Evolutionary conservation across 1,140 invertebrate species (phyloP).

Genomic region (Babylonia areolata): DNA sequence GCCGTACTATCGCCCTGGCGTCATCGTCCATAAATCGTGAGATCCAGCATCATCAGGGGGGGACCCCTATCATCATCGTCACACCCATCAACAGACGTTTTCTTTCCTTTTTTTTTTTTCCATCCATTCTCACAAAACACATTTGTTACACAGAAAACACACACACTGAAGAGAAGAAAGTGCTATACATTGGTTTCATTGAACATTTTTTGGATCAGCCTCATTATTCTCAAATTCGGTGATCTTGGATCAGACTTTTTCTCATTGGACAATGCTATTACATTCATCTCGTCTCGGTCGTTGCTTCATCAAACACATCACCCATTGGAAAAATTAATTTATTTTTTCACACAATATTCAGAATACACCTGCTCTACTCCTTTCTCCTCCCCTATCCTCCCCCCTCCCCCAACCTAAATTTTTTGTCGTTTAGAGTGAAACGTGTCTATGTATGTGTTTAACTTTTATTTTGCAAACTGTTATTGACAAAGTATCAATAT

Average conservation of each 20-base stretch:
- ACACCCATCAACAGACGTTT: not conserved
- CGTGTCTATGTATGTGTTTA: not conserved
- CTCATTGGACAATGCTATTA: not conserved
- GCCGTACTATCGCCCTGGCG: conserved; percentile 59
- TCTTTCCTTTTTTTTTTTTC: conserved; percentile 28
- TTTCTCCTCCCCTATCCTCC: not conserved
- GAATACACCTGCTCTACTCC: not conserved
- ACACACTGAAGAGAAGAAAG: conserved; percentile 39
- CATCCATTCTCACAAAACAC: not conserved
- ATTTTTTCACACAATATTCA: conserved; percentile 11
- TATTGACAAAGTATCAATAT: not conserved
- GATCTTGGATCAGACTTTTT: not conserved
- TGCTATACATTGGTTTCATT: not conserved
- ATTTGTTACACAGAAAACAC: conserved; percentile 25
- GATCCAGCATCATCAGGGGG: too few relatives aligned
- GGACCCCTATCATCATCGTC: not conserved
- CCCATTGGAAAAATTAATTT: conserved; percentile 5
- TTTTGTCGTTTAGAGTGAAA: not conserved
- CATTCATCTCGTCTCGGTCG: not conserved
- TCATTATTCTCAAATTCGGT: not conserved
- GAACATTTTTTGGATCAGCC: not conserved
- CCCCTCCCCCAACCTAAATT: not conserved
- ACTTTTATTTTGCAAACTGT: not conserved
- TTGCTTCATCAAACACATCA: not conserved
- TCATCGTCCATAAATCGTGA: conserved; percentile 71